Evolutionary conservation across 2,888 invertebrate species (phyloP), one percentile per base, ranked within the genome.

Genomic region (Drosophila mettleri): DNA sequence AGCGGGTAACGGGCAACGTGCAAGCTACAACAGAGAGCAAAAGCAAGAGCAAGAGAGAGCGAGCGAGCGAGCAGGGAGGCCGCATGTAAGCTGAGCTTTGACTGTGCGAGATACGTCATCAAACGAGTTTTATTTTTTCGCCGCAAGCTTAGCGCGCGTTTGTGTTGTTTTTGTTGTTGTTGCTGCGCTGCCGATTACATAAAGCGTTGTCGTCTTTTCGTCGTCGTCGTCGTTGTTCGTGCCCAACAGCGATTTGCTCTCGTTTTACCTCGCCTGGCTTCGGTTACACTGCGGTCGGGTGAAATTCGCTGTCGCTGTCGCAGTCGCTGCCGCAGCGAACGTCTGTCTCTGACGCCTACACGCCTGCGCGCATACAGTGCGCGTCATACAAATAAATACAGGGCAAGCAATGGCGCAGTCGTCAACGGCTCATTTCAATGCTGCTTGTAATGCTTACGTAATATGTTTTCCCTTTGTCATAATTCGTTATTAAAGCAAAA

Each of bases 381-480:
- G 45, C 22, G 62, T 43, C 64, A 67, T 46, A 75, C 54, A 66
- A 59, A 69, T 72, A 81, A 67, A 65, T 62, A 60, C 74, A 69
- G 61, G 60, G 51, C 77, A 43, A 67, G 59, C 61, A 34, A 34
- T 38, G 33, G 45, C 52, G 49, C 51, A 49, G 41, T 14, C 38
- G 41, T 18, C 34, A 38, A 4, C 51, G 39, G 34, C 71, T 60
- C 34, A 68, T 66, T 80, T 77, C 27, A 58, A 31, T 63, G 61
- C 55, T 52, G 61, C 45, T 41, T 48, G 61, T 60, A 58, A 41
- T 58, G 46, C 69, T 87, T 84, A 77, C 71, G 79, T 81, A 87
- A 71, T 68, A 65, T 82, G 78, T 85, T 89, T 86, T 87, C 86
- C 77, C 86, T 74, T 79, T 67, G 77, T 75, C 67, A 72, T 68